Evolutionary conservation across 2,888 invertebrate genomes (phyloP), one percentile per base, ranked within the genome.

Genomic region (Coronaproctus castanopsis): DNA sequence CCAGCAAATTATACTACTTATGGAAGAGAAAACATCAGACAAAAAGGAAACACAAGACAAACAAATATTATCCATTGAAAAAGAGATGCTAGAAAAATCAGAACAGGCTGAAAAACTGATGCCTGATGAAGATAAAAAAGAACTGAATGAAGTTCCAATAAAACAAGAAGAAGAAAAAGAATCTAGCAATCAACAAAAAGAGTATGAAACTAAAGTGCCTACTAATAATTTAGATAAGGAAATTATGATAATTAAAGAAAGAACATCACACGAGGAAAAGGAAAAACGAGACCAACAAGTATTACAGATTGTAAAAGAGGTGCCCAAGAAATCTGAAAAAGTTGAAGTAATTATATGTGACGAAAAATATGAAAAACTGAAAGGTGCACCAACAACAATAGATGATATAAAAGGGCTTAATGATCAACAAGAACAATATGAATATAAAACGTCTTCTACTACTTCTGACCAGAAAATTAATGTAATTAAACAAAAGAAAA

Each of bases 61-160:
- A 5, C 3, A 21, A 53, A 53, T 53, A 19, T 22, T 18, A 53
- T n/a, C 22, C 52, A 52, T 5, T 21, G 5, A 3, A 69, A 67
- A 2, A 67, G 72, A 3, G 71, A 67, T 63, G 72, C 71, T 20
- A 61, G 70, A 1, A 69, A 68, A 58, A 74, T 74, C 69, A 74
- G 23, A 18, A 2, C 55, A 22, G 20, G 2, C 23, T 20, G 2
- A 55, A 2, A 2, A 10, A 3, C 22, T 2, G 14, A 52, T 14
- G 54, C 23, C 23, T 1, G 2, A 23, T 14, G 14, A 18, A 24
- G 24, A 48, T 14, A 48, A 48, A 48, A 48, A 48, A 14, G 10
- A n/a, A n/a, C 10, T 10, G 20, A 52, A 52, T 20, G 20, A 14
- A 20, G 20, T 52, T 10, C 20, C 53, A 14, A 52, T 14, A 52